Conservation (phyloP, 1,140 invertebrate genomes). For the Diachasma alloeum region DNA sequence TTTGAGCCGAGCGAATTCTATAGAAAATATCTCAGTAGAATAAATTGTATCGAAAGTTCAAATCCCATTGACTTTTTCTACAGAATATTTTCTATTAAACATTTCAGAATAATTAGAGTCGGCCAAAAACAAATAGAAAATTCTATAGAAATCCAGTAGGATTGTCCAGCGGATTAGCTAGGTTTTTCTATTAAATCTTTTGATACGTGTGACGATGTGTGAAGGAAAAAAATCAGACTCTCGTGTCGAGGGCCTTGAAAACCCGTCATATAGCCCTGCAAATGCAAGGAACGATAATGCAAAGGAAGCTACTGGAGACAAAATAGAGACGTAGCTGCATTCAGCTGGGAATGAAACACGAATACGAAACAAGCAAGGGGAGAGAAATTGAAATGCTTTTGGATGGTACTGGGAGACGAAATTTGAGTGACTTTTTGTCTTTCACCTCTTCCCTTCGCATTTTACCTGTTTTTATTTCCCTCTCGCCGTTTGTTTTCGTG, state of each 20-base stretch:
- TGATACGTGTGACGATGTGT: too few species aligned
- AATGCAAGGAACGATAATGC: neutral
- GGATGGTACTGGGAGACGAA: conserved; percentile 42
- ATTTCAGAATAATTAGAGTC: too few species aligned
- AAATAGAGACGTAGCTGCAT: conserved; percentile 25
- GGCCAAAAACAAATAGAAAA: too few species aligned
- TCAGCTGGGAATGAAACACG: conserved; percentile 13
- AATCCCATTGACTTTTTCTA: too few species aligned
- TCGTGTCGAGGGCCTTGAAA: neutral
- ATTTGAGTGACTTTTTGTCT: conserved; percentile 54
- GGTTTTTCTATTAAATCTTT: too few species aligned
- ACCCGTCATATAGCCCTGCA: neutral
- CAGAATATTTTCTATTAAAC: too few species aligned
- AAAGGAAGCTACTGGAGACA: neutral
- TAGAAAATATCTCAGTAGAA: too few species aligned
- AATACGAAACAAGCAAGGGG: neutral
- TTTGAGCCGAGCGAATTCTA: too few species aligned
- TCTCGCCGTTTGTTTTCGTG: conserved; percentile 8
- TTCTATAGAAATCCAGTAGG: too few species aligned
- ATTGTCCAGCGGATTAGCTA: too few species aligned
- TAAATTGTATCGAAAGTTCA: too few species aligned
- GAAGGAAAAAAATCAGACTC: neutral
- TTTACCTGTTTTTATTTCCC: conserved; percentile 22
- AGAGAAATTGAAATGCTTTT: conserved; percentile 25
- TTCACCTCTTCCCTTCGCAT: conserved; percentile 25